phyloP scores from a whole-genome alignment of 2,113 vertebrate genomes.

The Melanotaenia duboulayi region DNA sequence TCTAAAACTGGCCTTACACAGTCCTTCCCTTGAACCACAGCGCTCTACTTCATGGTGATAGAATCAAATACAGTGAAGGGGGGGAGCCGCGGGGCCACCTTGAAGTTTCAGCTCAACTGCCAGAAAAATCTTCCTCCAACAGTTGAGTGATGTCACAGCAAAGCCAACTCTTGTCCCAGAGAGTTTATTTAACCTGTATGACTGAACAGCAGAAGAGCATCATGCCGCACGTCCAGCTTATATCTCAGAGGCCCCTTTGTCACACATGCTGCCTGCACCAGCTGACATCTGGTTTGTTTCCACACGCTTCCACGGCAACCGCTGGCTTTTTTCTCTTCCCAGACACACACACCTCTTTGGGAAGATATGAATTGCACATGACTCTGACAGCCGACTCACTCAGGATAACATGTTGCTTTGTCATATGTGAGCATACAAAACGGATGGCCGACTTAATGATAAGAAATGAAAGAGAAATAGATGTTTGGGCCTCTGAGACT shows the following conservation, averaged over 20 bases:
- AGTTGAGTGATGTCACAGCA: constrained; percentile 56
- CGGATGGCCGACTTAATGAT: constrained; percentile 27
- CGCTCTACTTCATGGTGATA: constrained; percentile 49
- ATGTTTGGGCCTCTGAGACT: constrained; percentile 21
- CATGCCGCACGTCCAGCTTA: constrained; percentile 61
- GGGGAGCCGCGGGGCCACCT: constrained; percentile 45
- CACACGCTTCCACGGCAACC: constrained; percentile 56
- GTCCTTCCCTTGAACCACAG: constrained; percentile 33
- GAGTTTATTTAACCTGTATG: constrained; percentile 73
- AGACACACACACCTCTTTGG: constrained; percentile 45
- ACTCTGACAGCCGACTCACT: constrained; percentile 27
- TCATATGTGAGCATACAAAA: constrained; percentile 26
- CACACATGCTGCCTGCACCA: constrained; percentile 57
- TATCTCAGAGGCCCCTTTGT: constrained; percentile 60
- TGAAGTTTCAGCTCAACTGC: constrained; percentile 33
- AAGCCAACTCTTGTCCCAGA: constrained; percentile 36
- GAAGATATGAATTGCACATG: constrained; percentile 49
- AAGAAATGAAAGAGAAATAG: constrained; percentile 36
- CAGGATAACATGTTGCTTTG: constrained; percentile 18
- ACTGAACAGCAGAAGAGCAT: constrained; percentile 72
- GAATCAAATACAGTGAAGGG: constrained; percentile 33
- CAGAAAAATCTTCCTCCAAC: constrained; percentile 48
- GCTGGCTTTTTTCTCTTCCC: not conserved
- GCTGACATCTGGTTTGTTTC: constrained; percentile 74
- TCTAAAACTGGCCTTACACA: constrained; percentile 47